Evolutionary conservation across 2,113 vertebrate species (phyloP), one percentile per base, ranked within the genome.

Genomic region (Poeciliopsis retropinna): DNA sequence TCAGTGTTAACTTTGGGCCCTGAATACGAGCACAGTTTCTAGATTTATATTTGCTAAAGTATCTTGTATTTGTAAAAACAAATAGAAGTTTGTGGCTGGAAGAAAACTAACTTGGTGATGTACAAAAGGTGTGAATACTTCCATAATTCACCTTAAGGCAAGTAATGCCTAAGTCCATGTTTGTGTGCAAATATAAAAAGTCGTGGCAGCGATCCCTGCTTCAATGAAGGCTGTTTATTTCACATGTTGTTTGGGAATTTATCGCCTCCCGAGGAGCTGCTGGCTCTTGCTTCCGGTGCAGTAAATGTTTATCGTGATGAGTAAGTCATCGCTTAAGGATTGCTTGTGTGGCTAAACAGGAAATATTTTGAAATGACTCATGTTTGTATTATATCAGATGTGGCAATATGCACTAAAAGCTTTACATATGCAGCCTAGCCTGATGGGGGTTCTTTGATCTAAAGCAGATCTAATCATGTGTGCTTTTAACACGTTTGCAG

Each of bases 271-370:
- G 17, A 75, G 77, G 82, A 85, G 75, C 70, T 67, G 82, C 84
- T 90, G 88, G 76, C 87, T 78, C 64, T 25, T 47, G 44, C 84
- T 75, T 76, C 63, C 78, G 80, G 77, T 83, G 74, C 74, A 82
- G 84, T 91, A 90, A 89, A 91, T 90, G 86, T 93, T 92, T 92
- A 90, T 78, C 17, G 82, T 89, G 83, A 85, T 89, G 88, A 85
- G 86, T 85, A 83, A 89, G 80, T 87, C 89, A 80, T 73, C 54
- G 32, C 77, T 61, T 57, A 57, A 83, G 88, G 72, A 62, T 79
- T 68, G 44, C 29, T 27, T 17, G 28, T n/a, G 64, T 25, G 70
- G 80, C 22, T 4, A 80, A 57, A 83, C 75, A 79, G 61, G 88
- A 88, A 87, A 91, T 85, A 88, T 87, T 75, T 70, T 51, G 47